Percentiles rank a stretch among this genome's conserved stretches.
These are phyloP conservation scores for Synergus gifuensis DNA, from an alignment of 2,888 invertebrate species.

Conservation along the genomic window DNA sequence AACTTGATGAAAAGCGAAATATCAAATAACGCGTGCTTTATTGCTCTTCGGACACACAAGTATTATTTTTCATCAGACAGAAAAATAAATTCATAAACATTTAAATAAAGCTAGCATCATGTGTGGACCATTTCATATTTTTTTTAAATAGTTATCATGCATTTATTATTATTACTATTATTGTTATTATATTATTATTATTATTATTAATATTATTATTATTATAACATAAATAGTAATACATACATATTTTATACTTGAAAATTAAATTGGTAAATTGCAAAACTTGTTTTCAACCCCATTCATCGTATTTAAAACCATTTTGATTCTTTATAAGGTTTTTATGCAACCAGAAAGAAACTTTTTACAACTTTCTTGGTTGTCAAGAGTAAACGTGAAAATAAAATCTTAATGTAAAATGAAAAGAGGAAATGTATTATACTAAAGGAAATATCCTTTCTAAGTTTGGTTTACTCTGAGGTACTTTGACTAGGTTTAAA, in stretches of 20 bases:
- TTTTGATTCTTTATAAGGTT: too few relatives aligned
- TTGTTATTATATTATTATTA: too few relatives aligned
- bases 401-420: background rate
- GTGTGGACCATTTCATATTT: background rate
- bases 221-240: too few relatives aligned
- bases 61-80: background rate
- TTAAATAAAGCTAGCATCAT: background rate
- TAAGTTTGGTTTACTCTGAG: constrained; percentile 28
- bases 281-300: too few relatives aligned
- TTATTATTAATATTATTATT: too few relatives aligned
- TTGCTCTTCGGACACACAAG: background rate
- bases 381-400: background rate
- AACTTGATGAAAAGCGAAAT: constrained; percentile 12
- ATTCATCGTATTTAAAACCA: too few relatives aligned
- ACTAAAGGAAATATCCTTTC: background rate
- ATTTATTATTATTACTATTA: too few relatives aligned
- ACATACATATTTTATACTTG: too few relatives aligned
- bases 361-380: background rate
- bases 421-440: background rate
- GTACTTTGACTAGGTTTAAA: constrained; percentile 24
- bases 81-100: background rate
- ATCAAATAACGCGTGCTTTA: constrained; percentile 7
- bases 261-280: too few relatives aligned
- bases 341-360: background rate
- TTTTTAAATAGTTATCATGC: background rate